Percentiles rank a stretch among this genome's conserved stretches.
Evolutionary conservation across 2,888 invertebrate genomes (phyloP).

Genomic region (Leptothorax acervorum): DNA sequence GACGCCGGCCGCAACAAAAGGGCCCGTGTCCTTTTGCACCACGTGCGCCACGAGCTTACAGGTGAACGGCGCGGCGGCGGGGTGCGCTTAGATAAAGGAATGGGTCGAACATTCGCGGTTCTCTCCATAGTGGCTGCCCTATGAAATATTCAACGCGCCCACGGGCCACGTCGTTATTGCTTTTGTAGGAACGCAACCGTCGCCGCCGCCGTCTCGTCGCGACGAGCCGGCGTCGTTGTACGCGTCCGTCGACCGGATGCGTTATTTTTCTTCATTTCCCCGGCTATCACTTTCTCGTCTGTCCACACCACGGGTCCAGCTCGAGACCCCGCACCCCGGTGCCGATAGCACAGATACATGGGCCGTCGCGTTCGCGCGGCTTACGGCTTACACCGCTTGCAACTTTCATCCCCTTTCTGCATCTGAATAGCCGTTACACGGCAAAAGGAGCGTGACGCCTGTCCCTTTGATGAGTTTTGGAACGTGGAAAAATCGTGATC

Average conservation of each 20-base stretch:
- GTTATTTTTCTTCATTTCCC: conserved; percentile 74
- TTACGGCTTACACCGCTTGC: neutral
- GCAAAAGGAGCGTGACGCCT: neutral
- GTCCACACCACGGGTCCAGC: neutral
- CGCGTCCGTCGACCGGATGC: conserved; percentile 71
- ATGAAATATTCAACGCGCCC: conserved; percentile 84
- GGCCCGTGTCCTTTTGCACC: neutral
- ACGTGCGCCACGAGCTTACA: conserved; percentile 9
- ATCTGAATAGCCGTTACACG: neutral
- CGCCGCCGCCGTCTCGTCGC: conserved; percentile 47
- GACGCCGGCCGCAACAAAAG: neutral
- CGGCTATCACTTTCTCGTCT: conserved; percentile 31
- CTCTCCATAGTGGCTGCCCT: conserved; percentile 76
- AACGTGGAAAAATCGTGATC: neutral
- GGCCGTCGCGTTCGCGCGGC: neutral
- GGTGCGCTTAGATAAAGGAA: conserved; percentile 36
- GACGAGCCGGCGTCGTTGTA: conserved; percentile 36
- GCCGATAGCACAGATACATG: neutral
- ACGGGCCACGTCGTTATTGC: conserved; percentile 80
- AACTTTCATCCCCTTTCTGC: neutral
- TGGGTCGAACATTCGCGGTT: conserved; percentile 65
- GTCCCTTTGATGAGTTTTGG: conserved; percentile 8
- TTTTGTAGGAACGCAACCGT: conserved; percentile 69
- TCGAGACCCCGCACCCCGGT: conserved; percentile 1
- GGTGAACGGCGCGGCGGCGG: neutral